Evolutionary conservation across 2,113 vertebrate genomes (phyloP), one percentile per base, ranked within the genome.

Genomic region (Oryzias javanicus): DNA sequence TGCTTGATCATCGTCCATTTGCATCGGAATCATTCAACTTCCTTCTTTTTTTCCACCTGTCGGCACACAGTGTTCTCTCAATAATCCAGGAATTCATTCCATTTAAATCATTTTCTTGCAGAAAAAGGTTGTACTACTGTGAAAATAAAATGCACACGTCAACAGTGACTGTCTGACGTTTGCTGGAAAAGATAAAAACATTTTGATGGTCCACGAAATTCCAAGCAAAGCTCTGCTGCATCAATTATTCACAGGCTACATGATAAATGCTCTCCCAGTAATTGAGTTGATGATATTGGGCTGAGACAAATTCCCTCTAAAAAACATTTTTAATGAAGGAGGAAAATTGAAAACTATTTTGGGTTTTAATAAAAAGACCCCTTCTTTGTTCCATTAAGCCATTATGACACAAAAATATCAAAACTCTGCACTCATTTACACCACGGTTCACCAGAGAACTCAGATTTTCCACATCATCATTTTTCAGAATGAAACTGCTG

Each of bases 341-440:
- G 46, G 29, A 42, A 60, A 68, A 72, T 62, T 74, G 58, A 62
- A 77, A 56, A 44, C 74, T 78, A 57, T 77, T 81, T 79, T 67
- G 44, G 67, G 62, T 47, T 79, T 60, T 64, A 63, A 81, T 70
- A 29, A 72, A 68, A 13, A 35, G 35, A 35, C 45, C 22, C 4
- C 19, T 55, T 44, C 52, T 16, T 55, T 24, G n/a, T 56, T 47
- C 70, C 61, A 80, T 68, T 51, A 77, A 60, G n/a, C 56, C 17
- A 49, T 79, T 74, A 74, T 64, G 60, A 57, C 57, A 49, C 50
- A 29, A 50, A 76, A 49, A 53, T 27, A 27, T 56, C 24, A 45
- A 53, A 57, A 19, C 53, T 67, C 40, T 3, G 35, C 55, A 78
- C 63, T 57, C 55, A 73, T 76, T 54, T 53, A 49, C 35, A 17